Evolutionary conservation across 2,113 vertebrate genomes (phyloP).

Genomic region (Jaculus jaculus): DNA sequence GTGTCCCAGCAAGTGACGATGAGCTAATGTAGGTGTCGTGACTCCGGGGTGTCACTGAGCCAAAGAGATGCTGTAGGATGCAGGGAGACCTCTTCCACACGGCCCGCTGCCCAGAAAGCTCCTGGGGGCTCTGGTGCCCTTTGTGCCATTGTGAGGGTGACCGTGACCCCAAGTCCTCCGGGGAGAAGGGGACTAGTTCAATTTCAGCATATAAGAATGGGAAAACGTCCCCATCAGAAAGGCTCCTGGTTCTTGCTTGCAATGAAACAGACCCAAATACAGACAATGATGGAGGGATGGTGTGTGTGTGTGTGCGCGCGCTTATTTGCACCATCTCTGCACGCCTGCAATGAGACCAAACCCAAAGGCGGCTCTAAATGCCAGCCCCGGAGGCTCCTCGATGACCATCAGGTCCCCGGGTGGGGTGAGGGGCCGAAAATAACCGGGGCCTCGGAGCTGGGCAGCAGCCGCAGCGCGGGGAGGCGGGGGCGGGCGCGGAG

Average conservation of each 20-base stretch:
- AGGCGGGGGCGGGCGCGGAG: slow-evolving; percentile 33
- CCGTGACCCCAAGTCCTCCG: not conserved
- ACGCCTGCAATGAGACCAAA: not conserved
- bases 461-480: not conserved
- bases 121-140: not conserved
- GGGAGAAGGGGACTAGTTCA: not conserved
- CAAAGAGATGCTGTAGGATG: not conserved
- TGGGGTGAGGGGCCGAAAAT: slow-evolving; percentile 39
- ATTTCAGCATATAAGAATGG: not conserved
- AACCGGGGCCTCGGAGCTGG: not conserved
- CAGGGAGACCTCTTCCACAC: not conserved
- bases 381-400: not conserved
- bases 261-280: not conserved
- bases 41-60: not conserved
- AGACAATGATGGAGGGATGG: not conserved
- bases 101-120: not conserved
- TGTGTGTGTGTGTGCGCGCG: no score
- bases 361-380: not conserved
- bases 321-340: not conserved
- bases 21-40: slow-evolving; percentile 15
- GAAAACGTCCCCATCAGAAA: not conserved
- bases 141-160: not conserved
- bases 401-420: not conserved
- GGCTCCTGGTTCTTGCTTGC: not conserved
- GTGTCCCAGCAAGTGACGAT: slow-evolving; percentile 75